phyloP scores from a whole-genome alignment of 1,140 invertebrate species.

The Musca domestica region DNA sequence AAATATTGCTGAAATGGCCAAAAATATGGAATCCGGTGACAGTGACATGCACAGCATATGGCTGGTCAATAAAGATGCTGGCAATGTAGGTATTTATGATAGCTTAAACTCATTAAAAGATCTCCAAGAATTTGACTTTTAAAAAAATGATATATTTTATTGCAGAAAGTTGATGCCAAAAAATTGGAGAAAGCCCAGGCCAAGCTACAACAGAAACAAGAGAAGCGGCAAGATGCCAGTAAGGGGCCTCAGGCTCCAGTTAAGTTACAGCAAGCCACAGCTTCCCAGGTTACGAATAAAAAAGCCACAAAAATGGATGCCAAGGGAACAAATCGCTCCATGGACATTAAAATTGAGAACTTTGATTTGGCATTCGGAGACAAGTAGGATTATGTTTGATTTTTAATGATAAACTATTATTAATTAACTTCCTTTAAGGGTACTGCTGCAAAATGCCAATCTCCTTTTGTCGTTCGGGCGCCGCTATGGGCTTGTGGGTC shows the following conservation, averaged over 20 bases:
- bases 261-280: slow-evolving; percentile 75
- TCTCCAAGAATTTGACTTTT: no score
- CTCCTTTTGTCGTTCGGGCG: slow-evolving; percentile 84
- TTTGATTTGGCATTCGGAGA: slow-evolving; percentile 98
- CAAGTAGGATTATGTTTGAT: slow-evolving; percentile 60
- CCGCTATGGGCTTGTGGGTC: slow-evolving; percentile 89
- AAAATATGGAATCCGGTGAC: slow-evolving; percentile 61
- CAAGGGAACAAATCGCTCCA: slow-evolving; percentile 81
- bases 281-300: slow-evolving; percentile 91
- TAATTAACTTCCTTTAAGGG: slow-evolving; percentile 60
- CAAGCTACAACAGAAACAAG: slow-evolving; percentile 90
- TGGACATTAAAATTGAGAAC: slow-evolving; percentile 97
- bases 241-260: slow-evolving; percentile 54
- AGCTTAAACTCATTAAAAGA: no score
- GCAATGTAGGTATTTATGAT: slow-evolving; percentile 61
- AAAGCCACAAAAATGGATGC: slow-evolving; percentile 89
- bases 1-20: slow-evolving; percentile 80
- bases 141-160: neutral
- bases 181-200: slow-evolving; percentile 96
- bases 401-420: slow-evolving; percentile 2
- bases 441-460: slow-evolving; percentile 84
- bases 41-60: slow-evolving; percentile 78
- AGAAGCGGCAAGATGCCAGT: slow-evolving; percentile 70
- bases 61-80: slow-evolving; percentile 75
- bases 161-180: slow-evolving; percentile 89